A percentile compares a stretch with the other conserved stretches of the same genome.
phyloP scores from a whole-genome alignment of 2,888 invertebrate species.

The Chymomyza procnemis region DNA sequence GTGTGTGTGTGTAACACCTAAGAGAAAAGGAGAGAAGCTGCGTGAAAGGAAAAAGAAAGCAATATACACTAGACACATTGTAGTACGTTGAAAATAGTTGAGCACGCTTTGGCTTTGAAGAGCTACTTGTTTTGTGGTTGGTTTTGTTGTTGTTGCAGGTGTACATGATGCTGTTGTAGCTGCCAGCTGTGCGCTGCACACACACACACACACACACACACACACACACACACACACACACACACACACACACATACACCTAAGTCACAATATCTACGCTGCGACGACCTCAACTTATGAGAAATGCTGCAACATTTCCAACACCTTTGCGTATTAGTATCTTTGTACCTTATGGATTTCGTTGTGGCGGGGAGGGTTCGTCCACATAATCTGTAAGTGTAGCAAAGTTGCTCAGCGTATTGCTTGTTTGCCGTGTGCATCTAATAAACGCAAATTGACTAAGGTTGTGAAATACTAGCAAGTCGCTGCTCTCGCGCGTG shows the following conservation, averaged over 20 bases:
- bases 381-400: constrained; percentile 26
- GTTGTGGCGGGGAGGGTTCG: too few species aligned
- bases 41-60: constrained; percentile 14
- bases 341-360: constrained; percentile 37
- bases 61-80: background rate
- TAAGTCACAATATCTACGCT: background rate
- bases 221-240: constrained; percentile 3
- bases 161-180: constrained; percentile 15
- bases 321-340: background rate
- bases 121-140: constrained; percentile 14
- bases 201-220: background rate
- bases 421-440: constrained; percentile 38
- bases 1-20: background rate
- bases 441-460: constrained; percentile 66
- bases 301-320: background rate
- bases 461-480: constrained; percentile 3
- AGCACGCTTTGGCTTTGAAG: constrained; percentile 47
- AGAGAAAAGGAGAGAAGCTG: background rate
- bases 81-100: constrained; percentile 37
- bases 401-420: constrained; percentile 6
- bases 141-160: constrained; percentile 4
- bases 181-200: constrained; percentile 36
- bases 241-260: constrained; percentile 3
- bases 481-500: constrained; percentile 45
- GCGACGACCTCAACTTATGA: too few species aligned